Evolutionary conservation across 2,797 vertebrate genomes (phyloP), one percentile per base, ranked within the genome.

Genomic region (Benthosema pterotum): DNA sequence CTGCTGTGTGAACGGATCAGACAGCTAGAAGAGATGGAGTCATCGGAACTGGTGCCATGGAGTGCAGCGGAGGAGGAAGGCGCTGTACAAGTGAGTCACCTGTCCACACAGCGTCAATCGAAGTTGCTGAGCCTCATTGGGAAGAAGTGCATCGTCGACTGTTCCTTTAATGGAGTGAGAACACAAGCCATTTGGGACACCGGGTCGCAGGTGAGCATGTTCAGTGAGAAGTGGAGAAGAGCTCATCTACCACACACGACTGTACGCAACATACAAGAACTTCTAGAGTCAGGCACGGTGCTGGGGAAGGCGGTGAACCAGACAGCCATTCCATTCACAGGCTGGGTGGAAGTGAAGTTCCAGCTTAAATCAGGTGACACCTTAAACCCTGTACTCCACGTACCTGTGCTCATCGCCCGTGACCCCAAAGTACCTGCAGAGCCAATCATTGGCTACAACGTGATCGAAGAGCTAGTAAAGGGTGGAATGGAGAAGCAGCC

Each of bases 381-480:
- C 11, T 32, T 48, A 50, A 43, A 4, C 1, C 3, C 38, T 0
- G 56, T 51, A 13, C 46, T 71, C 1, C 46, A 46, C 1, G 63
- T 65, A 2, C 69, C 63, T 9, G 18, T 74, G 13, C n/a, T 76
- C 1, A 57, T 76, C 2, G 16, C 52, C 1, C 2, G 4, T 38
- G 59, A 67, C 2, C 8, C 45, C 0, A 42, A 19, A 2, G 53
- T 60, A 3, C 71, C 67, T 0, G 63, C 70, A 2, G 42, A 67
- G 2, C 71, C 60, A 4, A 78, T 78, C 3, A 74, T 67, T 42
- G 67, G 75, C 1, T 71, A 57, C 38, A 78, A 65, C 42, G 67
- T 74, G 5, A 77, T 74, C 3, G 52, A 74, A n/a, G 14, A 52
- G 1, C 13, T 64, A 2, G 2, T 72, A 11, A 56, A 62, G 1